Evolutionary conservation across 2,797 vertebrate genomes (phyloP), one percentile per base, ranked within the genome.

Genomic region (Rachycentron canadum): DNA sequence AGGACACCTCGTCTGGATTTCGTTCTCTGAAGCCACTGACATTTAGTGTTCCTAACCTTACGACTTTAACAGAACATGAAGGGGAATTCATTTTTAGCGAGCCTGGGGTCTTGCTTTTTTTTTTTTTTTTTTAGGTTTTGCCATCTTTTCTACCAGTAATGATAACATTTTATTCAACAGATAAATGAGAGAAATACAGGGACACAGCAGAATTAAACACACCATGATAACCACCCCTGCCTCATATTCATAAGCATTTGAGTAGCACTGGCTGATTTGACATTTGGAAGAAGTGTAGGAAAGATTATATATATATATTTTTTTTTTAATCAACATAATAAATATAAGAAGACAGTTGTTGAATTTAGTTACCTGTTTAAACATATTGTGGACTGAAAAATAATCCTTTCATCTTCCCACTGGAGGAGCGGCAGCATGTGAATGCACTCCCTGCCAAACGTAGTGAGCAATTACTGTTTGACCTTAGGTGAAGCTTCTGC

Each of bases 401-500:
- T 56, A 67, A 78, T 73, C 49, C 25, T 73, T 73, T 76, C 53
- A 70, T 74, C 64, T 40, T 36, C 52, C 52, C 34, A 57, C 38
- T 3, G 14, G 61, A 67, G 65, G 49, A 84, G 25, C 14, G n/a
- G 38, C 66, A 19, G 38, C 1, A 1, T 25, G 43, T 25, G 47
- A 34, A 77, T 38, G 23, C 52, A 21, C 50, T 49, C 26, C 7
- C 53, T 50, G 67, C 63, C 63, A 81, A 68, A 81, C 83, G 68
- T 58, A 79, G 32, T 67, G 38, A 75, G 74, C 73, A 80, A 72
- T 80, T 80, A 80, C 55, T 32, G 69, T 72, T 58, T 77, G 73
- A 69, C 76, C 70, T 78, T 41, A 69, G 32, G 62, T 69, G 69
- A 62, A 53, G 47, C 52, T 71, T 17, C 67, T 65, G 69, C 73